These are phyloP conservation scores for Sceliomorpha sp. DNA, from an alignment of 2,888 invertebrate species.

Conservation along the genomic window DNA sequence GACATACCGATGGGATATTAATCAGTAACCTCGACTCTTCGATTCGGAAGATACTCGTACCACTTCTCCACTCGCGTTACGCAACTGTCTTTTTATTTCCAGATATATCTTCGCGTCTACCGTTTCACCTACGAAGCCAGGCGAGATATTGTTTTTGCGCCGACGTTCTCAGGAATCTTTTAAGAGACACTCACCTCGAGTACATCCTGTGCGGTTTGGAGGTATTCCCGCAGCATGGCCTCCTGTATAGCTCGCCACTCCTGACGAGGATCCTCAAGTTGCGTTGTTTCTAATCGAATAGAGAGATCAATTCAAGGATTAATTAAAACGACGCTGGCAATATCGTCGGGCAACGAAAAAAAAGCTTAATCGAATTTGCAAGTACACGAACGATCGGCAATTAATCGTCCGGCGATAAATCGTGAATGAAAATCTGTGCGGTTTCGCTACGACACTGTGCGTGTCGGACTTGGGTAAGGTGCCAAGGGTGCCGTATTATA, in stretches of 20 bases:
- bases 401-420: no score
- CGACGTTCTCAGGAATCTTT: neutral
- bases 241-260: slow-evolving; percentile 99
- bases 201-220: slow-evolving; percentile 96
- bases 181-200: slow-evolving; percentile 86
- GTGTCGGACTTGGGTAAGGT: no score
- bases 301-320: neutral
- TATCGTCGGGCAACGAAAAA: no score
- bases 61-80: slow-evolving; percentile 22
- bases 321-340: neutral
- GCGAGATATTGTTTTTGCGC: neutral
- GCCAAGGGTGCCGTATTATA: no score
- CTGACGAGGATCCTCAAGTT: slow-evolving; percentile 96
- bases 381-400: no score
- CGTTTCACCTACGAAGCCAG: neutral
- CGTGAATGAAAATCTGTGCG: neutral
- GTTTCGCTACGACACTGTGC: no score
- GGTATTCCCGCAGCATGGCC: slow-evolving; percentile 97
- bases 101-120: slow-evolving; percentile 6
- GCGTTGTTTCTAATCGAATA: slow-evolving; percentile 89
- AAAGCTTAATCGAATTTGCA: no score
- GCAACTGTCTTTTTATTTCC: slow-evolving; percentile 24
- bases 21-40: slow-evolving; percentile 35
- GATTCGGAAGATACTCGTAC: no score
- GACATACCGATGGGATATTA: slow-evolving; percentile 48